Base-by-base conservation (phyloP, 2,888 invertebrate genomes). In the Agrochola macilenta region DNA sequence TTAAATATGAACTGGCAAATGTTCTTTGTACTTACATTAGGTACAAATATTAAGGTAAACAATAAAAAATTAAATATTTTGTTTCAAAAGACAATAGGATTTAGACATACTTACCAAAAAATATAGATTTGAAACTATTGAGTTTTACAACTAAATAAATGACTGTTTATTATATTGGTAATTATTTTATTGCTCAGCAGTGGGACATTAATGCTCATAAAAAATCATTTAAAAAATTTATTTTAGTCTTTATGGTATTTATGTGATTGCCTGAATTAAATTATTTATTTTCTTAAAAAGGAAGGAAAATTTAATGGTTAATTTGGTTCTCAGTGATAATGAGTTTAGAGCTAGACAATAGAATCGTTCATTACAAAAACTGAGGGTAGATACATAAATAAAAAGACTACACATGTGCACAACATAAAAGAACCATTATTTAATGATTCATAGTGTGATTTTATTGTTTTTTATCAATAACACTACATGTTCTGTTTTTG, bases 381-480 rank as follows among this genome's bases (percentile, higher is more conserved):
- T 39, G 26, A 58, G 8, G 17, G 49, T 52, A 79, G 7, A 3
- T 30, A 14, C 11, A 52, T n/a, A 57, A 64, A 26, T 35, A 23
- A 43, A n/a, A 23, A 8, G 17, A 8, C 39, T 7, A 8, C 3
- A 7, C 14, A 23, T 43, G 20, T 52, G 52, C n/a, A 69, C 52
- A 79, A 79, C 17, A 61, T 69, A 70, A 61, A 70, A 54, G 8
- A 52, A 8, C 20, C 30, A 60, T 61, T 52, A 30, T 5, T 30
- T 0, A 60, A 60, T 30, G 0, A 68, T 43, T n/a, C 39, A 52
- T 49, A 17, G 5, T 54, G 39, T 20, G 12, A 63, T 49, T 57
- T 17, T 30, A 8, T 11, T 54, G n/a, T 75, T 39, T 23, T 46
- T 30, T 46, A 54, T 46, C 20, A 61, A 7, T 17, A 26, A 30